phyloP scores from a whole-genome alignment of 2,797 vertebrate species.

The Protosalanx chinensis region DNA sequence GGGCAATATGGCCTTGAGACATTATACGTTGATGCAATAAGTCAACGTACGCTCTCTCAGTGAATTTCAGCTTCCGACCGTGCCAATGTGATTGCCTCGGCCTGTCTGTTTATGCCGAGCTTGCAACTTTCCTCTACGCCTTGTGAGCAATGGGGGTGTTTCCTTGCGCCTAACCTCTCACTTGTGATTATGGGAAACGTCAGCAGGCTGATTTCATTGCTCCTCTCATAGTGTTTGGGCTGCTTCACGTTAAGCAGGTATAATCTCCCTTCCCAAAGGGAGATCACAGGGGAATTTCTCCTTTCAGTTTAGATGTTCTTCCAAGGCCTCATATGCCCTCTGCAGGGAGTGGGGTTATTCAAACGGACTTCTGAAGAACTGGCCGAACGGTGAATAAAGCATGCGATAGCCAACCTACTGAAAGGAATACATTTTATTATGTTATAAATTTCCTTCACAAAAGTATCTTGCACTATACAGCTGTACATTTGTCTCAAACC shows the following conservation, averaged over 20 bases:
- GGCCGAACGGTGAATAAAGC: neutral
- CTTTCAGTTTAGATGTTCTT: conserved; percentile 56
- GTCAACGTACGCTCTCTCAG: too few relatives aligned
- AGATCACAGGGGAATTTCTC: conserved; percentile 58
- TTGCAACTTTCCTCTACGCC: conserved; percentile 26
- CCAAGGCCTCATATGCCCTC: conserved; percentile 50
- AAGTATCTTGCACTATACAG: too few relatives aligned
- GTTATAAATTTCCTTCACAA: too few relatives aligned
- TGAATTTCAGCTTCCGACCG: too few relatives aligned
- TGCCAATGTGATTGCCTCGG: too few relatives aligned
- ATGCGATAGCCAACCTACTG: neutral
- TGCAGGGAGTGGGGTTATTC: conserved; percentile 47
- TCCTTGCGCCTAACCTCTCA: conserved; percentile 48
- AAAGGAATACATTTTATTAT: too few relatives aligned
- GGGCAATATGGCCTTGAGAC: too few relatives aligned
- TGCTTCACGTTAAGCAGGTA: conserved; percentile 65
- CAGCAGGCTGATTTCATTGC: conserved; percentile 54
- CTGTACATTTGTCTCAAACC: too few relatives aligned
- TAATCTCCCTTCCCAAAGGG: conserved; percentile 67
- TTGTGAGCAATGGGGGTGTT: conserved; percentile 8
- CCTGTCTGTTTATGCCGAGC: conserved; percentile 14
- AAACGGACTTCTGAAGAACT: neutral
- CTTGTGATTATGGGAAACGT: conserved; percentile 45
- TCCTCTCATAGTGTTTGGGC: conserved; percentile 56
- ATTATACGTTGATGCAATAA: too few relatives aligned